These are phyloP conservation scores for Stegodyphus mimosarum DNA, from an alignment of 1,140 invertebrate genomes.

Conservation along the genomic window DNA sequence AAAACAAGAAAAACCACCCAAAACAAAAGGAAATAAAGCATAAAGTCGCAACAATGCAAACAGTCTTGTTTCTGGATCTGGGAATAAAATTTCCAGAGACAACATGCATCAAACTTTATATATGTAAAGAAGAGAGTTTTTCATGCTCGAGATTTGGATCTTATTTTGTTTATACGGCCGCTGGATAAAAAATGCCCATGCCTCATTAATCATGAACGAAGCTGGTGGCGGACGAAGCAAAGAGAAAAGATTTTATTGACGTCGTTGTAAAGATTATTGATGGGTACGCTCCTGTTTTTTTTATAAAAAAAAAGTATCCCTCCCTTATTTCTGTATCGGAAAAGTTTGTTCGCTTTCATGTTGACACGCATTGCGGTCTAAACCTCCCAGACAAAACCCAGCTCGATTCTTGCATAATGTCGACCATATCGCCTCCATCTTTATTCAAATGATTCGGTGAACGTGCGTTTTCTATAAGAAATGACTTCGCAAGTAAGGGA, in stretches of 20 bases:
- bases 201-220: conserved; percentile 26
- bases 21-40: neutral
- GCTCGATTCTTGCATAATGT: conserved; percentile 13
- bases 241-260: conserved; percentile 32
- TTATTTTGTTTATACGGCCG: conserved; percentile 24
- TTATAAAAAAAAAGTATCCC: conserved; percentile 12
- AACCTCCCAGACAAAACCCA: conserved; percentile 12
- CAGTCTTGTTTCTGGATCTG: conserved; percentile 11
- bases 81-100: conserved; percentile 6
- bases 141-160: conserved; percentile 21
- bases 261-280: conserved; percentile 34
- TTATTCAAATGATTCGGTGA: conserved; percentile 13
- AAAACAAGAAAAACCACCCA: too few species aligned
- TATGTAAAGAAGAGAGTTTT: conserved; percentile 4
- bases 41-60: conserved; percentile 25
- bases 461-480: conserved; percentile 13
- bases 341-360: conserved; percentile 25
- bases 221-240: conserved; percentile 17
- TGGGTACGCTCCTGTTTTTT: conserved; percentile 10
- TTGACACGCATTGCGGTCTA: conserved; percentile 3
- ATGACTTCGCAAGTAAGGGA: neutral
- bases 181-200: conserved; percentile 10
- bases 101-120: conserved; percentile 24
- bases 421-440: neutral
- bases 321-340: conserved; percentile 8